These are phyloP conservation scores for Belonocnema kinseyi DNA, from an alignment of 1,140 invertebrate species.

Conservation along the genomic window DNA sequence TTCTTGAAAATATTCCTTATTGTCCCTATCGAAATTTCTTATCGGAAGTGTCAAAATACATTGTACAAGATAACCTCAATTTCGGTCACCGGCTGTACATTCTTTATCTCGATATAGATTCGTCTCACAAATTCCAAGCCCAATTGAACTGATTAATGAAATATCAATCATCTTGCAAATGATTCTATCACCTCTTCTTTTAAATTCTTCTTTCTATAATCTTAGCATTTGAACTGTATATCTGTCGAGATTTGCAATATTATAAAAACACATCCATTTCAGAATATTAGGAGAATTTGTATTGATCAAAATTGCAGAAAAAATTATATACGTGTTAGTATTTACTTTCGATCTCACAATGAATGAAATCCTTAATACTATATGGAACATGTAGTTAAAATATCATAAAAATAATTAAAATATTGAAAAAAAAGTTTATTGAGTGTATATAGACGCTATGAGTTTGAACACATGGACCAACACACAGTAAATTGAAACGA, in stretches of 20 bases:
- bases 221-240: too few relatives aligned
- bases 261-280: too few relatives aligned
- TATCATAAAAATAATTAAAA: too few relatives aligned
- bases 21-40: constrained; percentile 16
- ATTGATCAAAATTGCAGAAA: too few relatives aligned
- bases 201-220: neutral
- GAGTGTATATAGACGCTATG: too few relatives aligned
- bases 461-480: constrained; percentile 6
- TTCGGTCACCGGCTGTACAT: constrained; percentile 15
- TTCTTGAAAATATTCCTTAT: neutral
- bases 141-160: neutral
- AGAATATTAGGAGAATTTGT: too few relatives aligned
- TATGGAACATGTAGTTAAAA: too few relatives aligned
- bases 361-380: too few relatives aligned
- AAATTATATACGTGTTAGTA: too few relatives aligned
- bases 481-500: neutral
- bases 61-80: constrained; percentile 5
- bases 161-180: constrained; percentile 22
- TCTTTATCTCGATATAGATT: constrained; percentile 13
- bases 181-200: constrained; percentile 1
- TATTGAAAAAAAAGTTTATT: too few relatives aligned
- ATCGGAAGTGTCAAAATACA: constrained; percentile 17
- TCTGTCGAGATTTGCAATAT: too few relatives aligned
- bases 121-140: constrained; percentile 13
- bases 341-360: too few relatives aligned